phyloP scores from a whole-genome alignment of 2,113 vertebrate species.

The Lampris megalopsis region DNA sequence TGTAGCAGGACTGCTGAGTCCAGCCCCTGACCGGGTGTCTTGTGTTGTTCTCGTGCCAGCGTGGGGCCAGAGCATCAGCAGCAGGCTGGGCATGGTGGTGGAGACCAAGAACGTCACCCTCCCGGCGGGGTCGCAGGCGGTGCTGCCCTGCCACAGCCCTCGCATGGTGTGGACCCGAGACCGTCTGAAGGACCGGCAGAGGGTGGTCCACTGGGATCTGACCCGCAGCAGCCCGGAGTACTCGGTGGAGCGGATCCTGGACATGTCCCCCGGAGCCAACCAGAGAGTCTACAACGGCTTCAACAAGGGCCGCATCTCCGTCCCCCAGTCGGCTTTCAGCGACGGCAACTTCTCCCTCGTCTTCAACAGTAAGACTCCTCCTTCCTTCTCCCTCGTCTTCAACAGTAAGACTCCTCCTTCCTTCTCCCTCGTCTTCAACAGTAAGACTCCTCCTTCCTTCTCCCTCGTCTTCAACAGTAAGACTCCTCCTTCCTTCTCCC shows the following conservation, averaged over 20 bases:
- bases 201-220: conserved; percentile 96
- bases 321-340: conserved; percentile 85
- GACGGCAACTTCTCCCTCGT: conserved; percentile 96
- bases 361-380: conserved; percentile 76
- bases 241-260: conserved; percentile 84
- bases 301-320: conserved; percentile 86
- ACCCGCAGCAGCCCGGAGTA: conserved; percentile 78
- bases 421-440: background rate
- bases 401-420: background rate
- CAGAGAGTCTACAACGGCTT: conserved; percentile 90
- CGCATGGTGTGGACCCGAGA: conserved; percentile 94
- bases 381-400: background rate
- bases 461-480: too few species aligned
- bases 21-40: background rate
- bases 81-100: conserved; percentile 79
- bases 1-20: too few species aligned
- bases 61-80: conserved; percentile 74
- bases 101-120: conserved; percentile 86
- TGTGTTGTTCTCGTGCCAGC: conserved; percentile 54
- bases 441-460: too few species aligned
- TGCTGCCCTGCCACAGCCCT: conserved; percentile 90
- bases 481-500: too few species aligned
- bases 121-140: conserved; percentile 75
- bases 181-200: conserved; percentile 90
- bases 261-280: conserved; percentile 91